These are phyloP conservation scores for Rhadina sibilatrix DNA, from an alignment of 2,113 vertebrate genomes.

Conservation along the genomic window DNA sequence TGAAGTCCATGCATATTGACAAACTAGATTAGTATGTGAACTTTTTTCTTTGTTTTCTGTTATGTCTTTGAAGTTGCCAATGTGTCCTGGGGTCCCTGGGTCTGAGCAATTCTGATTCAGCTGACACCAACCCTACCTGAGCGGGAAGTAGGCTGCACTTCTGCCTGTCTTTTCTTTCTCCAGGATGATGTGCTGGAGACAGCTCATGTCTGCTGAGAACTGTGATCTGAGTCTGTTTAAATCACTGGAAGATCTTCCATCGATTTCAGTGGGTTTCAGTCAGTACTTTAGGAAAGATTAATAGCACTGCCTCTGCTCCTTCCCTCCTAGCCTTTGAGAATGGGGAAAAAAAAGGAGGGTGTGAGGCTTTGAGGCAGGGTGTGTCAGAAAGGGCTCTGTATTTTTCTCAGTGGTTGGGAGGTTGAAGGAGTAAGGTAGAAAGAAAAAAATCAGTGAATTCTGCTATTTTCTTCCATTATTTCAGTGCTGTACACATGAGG, in stretches of 20 bases:
- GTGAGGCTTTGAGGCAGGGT: not conserved
- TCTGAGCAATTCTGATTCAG: not conserved
- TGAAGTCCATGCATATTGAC: not conserved
- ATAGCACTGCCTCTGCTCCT: not conserved
- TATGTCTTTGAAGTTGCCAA: conserved; percentile 14
- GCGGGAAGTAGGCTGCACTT: not conserved
- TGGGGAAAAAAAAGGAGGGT: not conserved
- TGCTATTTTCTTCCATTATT: not conserved
- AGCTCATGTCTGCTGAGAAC: not conserved
- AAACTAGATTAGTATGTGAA: not conserved
- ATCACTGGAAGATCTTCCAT: not conserved
- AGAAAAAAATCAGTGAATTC: not conserved
- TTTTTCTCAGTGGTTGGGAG: not conserved
- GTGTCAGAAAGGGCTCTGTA: not conserved
- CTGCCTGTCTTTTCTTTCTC: not conserved
- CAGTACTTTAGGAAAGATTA: not conserved
- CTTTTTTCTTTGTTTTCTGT: not conserved
- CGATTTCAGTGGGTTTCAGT: not conserved
- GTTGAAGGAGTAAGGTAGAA: not conserved
- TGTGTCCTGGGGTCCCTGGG: not conserved
- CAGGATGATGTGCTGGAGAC: not conserved
- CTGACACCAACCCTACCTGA: not conserved
- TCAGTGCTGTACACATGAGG: not conserved
- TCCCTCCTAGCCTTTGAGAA: not conserved
- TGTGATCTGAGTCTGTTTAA: not conserved